Evolutionary conservation across 2,797 vertebrate genomes (phyloP).

Genomic region (Gorsachius magnificus): DNA sequence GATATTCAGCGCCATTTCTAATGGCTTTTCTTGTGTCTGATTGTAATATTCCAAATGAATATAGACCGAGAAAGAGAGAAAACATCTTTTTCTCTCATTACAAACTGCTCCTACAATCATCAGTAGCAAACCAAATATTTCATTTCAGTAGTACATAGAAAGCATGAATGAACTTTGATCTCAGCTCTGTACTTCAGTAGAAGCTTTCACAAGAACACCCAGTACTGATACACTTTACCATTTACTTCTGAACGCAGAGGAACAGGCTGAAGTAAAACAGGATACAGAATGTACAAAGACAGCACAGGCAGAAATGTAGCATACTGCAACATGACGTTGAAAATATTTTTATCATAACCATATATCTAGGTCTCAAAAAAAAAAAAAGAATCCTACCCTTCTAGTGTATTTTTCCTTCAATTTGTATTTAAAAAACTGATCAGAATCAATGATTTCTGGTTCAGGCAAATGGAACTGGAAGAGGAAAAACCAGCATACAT

Average conservation of each 20-base stretch:
- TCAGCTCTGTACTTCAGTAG: not conserved
- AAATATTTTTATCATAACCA: conserved; percentile 1
- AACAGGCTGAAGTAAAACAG: not conserved
- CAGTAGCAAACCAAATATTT: not conserved
- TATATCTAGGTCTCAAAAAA: not conserved
- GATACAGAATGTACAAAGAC: not conserved
- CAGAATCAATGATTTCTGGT: not conserved
- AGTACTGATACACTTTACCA: not conserved
- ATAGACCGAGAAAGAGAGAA: not conserved
- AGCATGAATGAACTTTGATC: not conserved
- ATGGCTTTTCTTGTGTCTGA: not conserved
- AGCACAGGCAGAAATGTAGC: not conserved
- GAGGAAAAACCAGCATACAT: not conserved
- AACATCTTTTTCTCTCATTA: not conserved
- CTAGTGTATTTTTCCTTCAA: not conserved
- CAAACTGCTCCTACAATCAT: not conserved
- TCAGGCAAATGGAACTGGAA: not conserved
- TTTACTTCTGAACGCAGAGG: not conserved
- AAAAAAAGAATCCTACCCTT: not conserved
- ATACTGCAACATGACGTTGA: not conserved
- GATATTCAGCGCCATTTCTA: not conserved
- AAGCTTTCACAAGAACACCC: not conserved
- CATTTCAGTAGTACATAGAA: not conserved
- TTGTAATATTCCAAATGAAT: not conserved
- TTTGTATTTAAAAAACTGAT: not conserved